Evolutionary conservation across 2,113 vertebrate genomes (phyloP).

Genomic region (Poeciliopsis occidentalis): DNA sequence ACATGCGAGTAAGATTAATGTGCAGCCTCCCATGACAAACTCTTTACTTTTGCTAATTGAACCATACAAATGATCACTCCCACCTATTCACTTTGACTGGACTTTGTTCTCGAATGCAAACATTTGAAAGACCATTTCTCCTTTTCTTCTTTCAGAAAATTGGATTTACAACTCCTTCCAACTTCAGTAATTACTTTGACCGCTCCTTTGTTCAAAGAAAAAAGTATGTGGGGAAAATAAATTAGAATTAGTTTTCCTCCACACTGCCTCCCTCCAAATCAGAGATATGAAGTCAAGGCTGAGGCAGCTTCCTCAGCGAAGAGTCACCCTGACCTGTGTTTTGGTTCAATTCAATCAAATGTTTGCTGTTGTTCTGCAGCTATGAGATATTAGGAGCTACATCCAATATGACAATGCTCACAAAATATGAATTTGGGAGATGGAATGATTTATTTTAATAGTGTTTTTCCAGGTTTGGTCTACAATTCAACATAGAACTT

Average conservation of each 20-base stretch:
- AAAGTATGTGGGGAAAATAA: background rate
- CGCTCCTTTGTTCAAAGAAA: background rate
- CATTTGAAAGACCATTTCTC: background rate
- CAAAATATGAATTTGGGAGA: background rate
- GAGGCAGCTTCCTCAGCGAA: slow-evolving; percentile 1
- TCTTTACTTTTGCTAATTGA: slow-evolving; percentile 39
- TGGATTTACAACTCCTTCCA: slow-evolving; percentile 41
- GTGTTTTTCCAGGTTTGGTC: background rate
- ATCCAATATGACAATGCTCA: background rate
- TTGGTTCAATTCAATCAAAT: slow-evolving; percentile 33
- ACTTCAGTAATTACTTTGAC: slow-evolving; percentile 34
- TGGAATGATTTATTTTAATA: background rate
- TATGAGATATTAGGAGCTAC: slow-evolving; percentile 23
- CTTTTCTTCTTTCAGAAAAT: background rate
- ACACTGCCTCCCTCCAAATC: background rate
- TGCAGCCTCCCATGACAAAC: slow-evolving; percentile 19
- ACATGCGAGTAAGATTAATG: slow-evolving; percentile 54
- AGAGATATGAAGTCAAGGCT: slow-evolving; percentile 15
- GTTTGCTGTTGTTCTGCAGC: slow-evolving; percentile 26
- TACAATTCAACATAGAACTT: background rate
- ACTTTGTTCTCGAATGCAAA: slow-evolving; percentile 44
- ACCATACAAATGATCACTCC: slow-evolving; percentile 28
- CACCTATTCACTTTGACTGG: slow-evolving; percentile 11
- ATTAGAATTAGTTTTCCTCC: background rate
- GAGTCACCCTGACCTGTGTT: slow-evolving; percentile 62